Percentiles rank a stretch among this genome's conserved stretches.
These are phyloP conservation scores for Xestoiulus laeticollis DNA, from an alignment of 2,888 invertebrate genomes.

Conservation along the genomic window DNA sequence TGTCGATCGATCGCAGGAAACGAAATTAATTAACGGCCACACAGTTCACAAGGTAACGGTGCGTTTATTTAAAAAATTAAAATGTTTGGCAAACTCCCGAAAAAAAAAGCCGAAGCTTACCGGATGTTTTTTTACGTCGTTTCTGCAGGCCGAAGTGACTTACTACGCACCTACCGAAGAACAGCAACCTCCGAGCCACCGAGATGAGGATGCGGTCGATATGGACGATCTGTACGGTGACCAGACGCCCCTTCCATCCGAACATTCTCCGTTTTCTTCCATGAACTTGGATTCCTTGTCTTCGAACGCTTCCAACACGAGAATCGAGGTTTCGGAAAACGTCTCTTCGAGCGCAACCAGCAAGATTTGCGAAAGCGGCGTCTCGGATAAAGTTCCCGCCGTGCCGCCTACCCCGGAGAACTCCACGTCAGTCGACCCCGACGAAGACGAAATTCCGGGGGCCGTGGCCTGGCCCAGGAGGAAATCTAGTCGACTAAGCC, in stretches of 20 bases:
- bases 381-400: conserved; percentile 47
- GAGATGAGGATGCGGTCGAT: not conserved
- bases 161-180: conserved; percentile 51
- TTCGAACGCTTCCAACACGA: not conserved
- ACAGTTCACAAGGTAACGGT: not conserved
- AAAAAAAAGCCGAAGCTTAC: not conserved
- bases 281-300: conserved; percentile 41
- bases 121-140: not conserved
- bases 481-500: conserved; percentile 70
- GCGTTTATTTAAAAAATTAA: not conserved
- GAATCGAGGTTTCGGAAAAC: not conserved
- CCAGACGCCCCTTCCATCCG: not conserved
- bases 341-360: not conserved
- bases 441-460: conserved; percentile 1
- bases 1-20: not conserved
- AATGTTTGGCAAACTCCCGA: too few relatives aligned
- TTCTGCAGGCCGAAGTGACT: conserved; percentile 42
- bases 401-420: conserved; percentile 36
- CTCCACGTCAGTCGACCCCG: conserved; percentile 59
- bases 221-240: conserved; percentile 44
- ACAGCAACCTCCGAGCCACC: not conserved
- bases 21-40: not conserved
- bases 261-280: not conserved
- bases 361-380: conserved; percentile 44
- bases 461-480: conserved; percentile 49